These are phyloP conservation scores for Pimpla rufipes DNA, from an alignment of 2,888 invertebrate species.

Conservation along the genomic window DNA sequence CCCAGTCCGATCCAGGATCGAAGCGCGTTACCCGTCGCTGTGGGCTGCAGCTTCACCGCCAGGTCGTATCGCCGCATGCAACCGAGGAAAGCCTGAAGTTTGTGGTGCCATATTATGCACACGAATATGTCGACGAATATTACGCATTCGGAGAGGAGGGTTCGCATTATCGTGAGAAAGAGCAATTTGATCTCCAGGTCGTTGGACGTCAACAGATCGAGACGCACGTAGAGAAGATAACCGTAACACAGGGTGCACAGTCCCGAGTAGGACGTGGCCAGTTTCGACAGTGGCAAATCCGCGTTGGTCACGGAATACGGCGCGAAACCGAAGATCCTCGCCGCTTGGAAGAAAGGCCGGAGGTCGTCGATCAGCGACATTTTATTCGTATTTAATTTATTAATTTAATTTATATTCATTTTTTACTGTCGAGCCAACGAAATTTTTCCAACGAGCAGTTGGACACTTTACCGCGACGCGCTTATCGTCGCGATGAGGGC, in stretches of 20 bases:
- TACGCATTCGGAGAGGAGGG: slow-evolving; percentile 17
- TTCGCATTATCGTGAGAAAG: slow-evolving; percentile 49
- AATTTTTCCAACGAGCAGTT: too few species aligned
- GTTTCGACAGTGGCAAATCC: slow-evolving; percentile 39
- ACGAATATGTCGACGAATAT: slow-evolving; percentile 51
- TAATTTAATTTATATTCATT: not conserved
- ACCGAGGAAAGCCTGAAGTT: slow-evolving; percentile 29
- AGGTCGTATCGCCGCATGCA: slow-evolving; percentile 50
- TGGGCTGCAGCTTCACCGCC: slow-evolving; percentile 33
- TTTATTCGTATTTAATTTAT: slow-evolving; percentile 11
- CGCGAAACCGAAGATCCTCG: slow-evolving; percentile 45
- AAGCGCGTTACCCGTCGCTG: not conserved
- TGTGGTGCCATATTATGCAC: slow-evolving; percentile 41
- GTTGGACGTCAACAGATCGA: not conserved
- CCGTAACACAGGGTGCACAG: slow-evolving; percentile 24
- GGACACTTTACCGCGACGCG: too few species aligned
- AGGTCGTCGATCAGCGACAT: slow-evolving; percentile 53
- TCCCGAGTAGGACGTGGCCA: slow-evolving; percentile 35
- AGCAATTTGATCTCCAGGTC: slow-evolving; percentile 44
- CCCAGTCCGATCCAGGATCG: slow-evolving; percentile 40
- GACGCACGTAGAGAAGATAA: slow-evolving; percentile 44
- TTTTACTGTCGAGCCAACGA: too few species aligned
- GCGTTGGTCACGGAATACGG: slow-evolving; percentile 39
- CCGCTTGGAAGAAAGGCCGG: slow-evolving; percentile 39
- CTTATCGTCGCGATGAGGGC: too few species aligned